phyloP scores from a whole-genome alignment of 2,888 invertebrate genomes.

The Acanthosepion pharaonis region DNA sequence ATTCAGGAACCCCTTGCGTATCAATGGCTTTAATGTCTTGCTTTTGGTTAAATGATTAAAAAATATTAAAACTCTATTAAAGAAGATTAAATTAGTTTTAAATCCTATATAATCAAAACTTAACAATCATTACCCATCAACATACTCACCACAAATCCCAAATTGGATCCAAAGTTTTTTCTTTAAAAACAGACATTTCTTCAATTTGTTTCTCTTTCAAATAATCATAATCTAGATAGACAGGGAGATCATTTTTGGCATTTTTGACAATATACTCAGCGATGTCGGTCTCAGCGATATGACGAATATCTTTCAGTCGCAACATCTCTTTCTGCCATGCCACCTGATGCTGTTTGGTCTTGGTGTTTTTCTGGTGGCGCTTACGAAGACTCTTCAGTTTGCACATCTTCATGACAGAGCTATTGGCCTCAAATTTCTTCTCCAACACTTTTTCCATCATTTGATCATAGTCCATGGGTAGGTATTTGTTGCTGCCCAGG shows the following conservation, averaged over 20 bases:
- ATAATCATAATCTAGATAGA: constrained; percentile 68
- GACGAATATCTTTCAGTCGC: constrained; percentile 64
- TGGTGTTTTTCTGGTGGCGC: constrained; percentile 69
- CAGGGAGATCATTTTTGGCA: constrained; percentile 52
- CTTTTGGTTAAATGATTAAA: too few species aligned
- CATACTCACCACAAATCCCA: constrained; percentile 68
- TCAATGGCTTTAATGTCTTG: too few species aligned
- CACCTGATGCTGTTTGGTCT: constrained; percentile 70
- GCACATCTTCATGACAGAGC: constrained; percentile 68
- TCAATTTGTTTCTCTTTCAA: constrained; percentile 60
- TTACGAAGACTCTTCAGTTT: constrained; percentile 69
- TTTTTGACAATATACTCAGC: constrained; percentile 61
- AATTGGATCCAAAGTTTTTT: constrained; percentile 67
- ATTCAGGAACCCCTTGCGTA: too few species aligned
- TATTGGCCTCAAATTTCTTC: constrained; percentile 67
- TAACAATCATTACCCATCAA: neutral
- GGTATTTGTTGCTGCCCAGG: constrained; percentile 68
- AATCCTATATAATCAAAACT: neutral
- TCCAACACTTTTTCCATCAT: constrained; percentile 64
- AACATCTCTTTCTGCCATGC: constrained; percentile 72
- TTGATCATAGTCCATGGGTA: constrained; percentile 69
- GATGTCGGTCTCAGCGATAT: constrained; percentile 63
- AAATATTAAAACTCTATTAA: too few species aligned
- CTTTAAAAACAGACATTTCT: constrained; percentile 68
- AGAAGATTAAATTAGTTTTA: too few species aligned